phyloP scores from a whole-genome alignment of 2,113 vertebrate species.

The Crotalus viridis region DNA sequence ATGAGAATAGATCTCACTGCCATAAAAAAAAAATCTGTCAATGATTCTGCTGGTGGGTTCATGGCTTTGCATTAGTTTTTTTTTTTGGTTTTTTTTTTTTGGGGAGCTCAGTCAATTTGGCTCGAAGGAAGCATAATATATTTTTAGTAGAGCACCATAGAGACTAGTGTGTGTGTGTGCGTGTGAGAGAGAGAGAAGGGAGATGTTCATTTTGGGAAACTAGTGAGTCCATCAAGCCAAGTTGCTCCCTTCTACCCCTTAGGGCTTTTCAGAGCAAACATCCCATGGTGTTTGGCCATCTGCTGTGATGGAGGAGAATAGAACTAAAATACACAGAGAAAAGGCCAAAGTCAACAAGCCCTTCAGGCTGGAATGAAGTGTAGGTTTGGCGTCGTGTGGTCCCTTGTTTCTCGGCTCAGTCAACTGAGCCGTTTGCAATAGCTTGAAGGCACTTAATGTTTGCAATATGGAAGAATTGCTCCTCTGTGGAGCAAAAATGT shows the following conservation, averaged over 20 bases:
- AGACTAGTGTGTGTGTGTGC: not conserved
- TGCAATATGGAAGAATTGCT: not conserved
- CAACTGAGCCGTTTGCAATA: not conserved
- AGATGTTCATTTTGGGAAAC: conserved; percentile 1
- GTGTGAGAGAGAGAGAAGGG: not conserved
- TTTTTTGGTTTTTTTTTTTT: not conserved
- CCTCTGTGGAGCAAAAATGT: not conserved
- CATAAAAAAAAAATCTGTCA: not conserved
- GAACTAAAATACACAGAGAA: not conserved
- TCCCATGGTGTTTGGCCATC: conserved; percentile 1
- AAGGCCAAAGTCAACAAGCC: conserved; percentile 11
- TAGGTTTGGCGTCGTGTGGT: conserved; percentile 1
- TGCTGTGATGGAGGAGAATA: not conserved
- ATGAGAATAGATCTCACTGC: not conserved
- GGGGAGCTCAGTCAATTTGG: not conserved
- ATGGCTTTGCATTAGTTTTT: not conserved
- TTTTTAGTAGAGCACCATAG: not conserved
- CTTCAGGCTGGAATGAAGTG: conserved; percentile 12
- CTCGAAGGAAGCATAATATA: not conserved
- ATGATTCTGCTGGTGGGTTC: not conserved
- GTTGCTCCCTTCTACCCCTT: no score
- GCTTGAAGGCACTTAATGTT: not conserved
- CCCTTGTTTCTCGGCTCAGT: not conserved
- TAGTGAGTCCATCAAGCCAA: conserved; percentile 10
- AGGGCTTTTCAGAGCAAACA: conserved; percentile 12